phyloP scores from a whole-genome alignment of 2,113 vertebrate genomes.

The Strix uralensis region DNA sequence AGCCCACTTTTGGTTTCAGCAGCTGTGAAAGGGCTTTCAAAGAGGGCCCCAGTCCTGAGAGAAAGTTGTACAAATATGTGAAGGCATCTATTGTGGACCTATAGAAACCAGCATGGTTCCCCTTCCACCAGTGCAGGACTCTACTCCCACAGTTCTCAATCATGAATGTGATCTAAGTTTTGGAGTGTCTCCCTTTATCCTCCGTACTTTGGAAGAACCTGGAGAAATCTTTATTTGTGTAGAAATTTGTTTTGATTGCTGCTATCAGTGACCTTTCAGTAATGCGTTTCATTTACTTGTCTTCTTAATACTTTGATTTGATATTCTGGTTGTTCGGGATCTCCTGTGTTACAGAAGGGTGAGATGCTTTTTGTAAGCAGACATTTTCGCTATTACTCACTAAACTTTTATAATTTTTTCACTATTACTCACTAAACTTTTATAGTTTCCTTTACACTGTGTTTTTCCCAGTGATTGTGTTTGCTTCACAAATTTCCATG shows the following conservation, averaged over 20 bases:
- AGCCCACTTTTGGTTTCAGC: neutral
- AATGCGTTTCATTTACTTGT: neutral
- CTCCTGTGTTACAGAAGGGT: neutral
- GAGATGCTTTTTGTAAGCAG: neutral
- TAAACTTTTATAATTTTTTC: neutral
- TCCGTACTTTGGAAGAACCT: neutral
- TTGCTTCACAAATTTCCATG: slow-evolving; percentile 75
- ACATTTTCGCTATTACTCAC: neutral
- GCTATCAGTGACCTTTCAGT: neutral
- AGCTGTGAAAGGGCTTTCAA: neutral
- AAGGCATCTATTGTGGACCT: neutral
- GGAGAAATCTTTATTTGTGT: neutral
- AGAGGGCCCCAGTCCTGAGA: neutral
- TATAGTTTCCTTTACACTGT: slow-evolving; percentile 70
- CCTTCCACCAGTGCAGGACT: neutral
- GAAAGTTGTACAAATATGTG: neutral
- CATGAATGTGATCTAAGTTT: neutral
- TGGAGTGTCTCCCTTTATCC: neutral
- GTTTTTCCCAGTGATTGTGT: slow-evolving; percentile 76
- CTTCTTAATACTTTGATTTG: neutral
- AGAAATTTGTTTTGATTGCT: neutral
- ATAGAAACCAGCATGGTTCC: neutral
- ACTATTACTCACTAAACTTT: neutral
- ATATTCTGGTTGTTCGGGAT: neutral
- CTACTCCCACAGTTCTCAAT: neutral